Conservation (phyloP, 2,113 vertebrate species). For the Galeopterus variegatus region DNA sequence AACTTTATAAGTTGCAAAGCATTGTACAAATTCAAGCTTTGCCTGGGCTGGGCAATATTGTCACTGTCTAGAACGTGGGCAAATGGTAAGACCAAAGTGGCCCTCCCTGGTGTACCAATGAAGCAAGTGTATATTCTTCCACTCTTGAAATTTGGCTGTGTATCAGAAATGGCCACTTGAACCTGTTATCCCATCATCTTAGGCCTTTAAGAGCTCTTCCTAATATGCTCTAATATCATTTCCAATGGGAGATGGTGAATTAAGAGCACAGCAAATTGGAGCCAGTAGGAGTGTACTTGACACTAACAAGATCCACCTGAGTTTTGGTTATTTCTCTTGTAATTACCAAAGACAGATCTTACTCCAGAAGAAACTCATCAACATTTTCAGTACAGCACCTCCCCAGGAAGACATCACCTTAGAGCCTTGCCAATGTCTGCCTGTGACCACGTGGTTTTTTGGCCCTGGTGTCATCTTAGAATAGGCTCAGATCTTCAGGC, state of each 20-base stretch:
- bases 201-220: not conserved
- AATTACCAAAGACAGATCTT: not conserved
- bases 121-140: not conserved
- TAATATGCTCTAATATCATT: not conserved
- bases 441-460: not conserved
- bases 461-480: not conserved
- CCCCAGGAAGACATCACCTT: not conserved
- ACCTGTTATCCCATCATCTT: not conserved
- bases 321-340: not conserved
- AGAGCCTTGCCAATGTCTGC: not conserved
- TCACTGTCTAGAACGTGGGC: not conserved
- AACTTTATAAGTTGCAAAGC: slow-evolving; percentile 15
- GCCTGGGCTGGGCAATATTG: not conserved
- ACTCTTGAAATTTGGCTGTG: not conserved
- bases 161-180: not conserved
- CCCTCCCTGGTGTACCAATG: not conserved
- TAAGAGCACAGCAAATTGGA: not conserved
- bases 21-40: not conserved
- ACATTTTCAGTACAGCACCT: not conserved
- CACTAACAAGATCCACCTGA: not conserved
- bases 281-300: not conserved
- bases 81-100: not conserved
- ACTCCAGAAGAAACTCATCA: not conserved
- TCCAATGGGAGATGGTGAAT: not conserved
- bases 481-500: not conserved